phyloP scores from a whole-genome alignment of 2,888 invertebrate genomes.

The Polyommatus iphigenia region DNA sequence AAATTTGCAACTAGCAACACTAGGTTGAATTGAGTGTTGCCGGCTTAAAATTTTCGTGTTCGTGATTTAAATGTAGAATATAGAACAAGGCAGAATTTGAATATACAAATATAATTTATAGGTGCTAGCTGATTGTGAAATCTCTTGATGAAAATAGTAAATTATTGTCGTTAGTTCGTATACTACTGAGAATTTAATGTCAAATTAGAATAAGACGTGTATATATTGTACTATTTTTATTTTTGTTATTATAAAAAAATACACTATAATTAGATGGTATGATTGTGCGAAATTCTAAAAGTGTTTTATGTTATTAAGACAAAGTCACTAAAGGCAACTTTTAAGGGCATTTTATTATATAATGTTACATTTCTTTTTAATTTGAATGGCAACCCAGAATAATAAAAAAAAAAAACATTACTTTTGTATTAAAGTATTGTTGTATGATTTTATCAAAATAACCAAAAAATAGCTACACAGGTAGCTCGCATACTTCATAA shows the following conservation, averaged over 20 bases:
- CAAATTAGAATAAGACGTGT: conserved; percentile 25
- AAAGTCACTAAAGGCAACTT: not conserved
- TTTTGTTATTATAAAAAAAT: not conserved
- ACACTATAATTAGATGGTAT: not conserved
- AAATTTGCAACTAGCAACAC: not conserved
- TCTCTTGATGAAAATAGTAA: conserved; percentile 55
- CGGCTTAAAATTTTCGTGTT: not conserved
- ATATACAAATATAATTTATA: conserved; percentile 47
- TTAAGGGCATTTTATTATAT: not conserved
- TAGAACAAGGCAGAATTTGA: not conserved
- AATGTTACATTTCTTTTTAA: not conserved
- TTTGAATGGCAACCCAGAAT: not conserved
- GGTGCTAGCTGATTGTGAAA: conserved; percentile 67
- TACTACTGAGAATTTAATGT: conserved; percentile 33
- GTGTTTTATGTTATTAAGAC: not conserved
- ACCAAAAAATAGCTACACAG: no score
- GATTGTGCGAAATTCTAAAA: not conserved
- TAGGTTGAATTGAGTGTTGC: conserved; percentile 26
- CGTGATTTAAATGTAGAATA: conserved; percentile 18
- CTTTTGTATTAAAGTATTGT: no score
- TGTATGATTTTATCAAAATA: no score
- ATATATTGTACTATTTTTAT: not conserved
- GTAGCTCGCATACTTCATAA: not conserved
- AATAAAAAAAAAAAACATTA: no score
- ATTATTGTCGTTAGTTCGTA: conserved; percentile 33